phyloP scores from a whole-genome alignment of 1,140 invertebrate genomes.

The Panagrolaimus sp. region DNA sequence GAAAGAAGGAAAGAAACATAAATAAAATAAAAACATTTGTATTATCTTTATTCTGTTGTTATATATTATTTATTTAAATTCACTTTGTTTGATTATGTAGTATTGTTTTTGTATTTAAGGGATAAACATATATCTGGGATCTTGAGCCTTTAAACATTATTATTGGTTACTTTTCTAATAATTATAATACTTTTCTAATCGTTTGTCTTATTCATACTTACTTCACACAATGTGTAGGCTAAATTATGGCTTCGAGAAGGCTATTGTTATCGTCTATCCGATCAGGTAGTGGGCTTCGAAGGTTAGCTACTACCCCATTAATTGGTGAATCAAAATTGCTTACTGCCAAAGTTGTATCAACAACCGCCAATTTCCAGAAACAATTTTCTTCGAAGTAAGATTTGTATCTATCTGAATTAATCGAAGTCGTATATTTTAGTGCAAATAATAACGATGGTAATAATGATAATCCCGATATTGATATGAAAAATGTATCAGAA shows the following conservation, averaged over 20 bases:
- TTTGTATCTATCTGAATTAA: neutral
- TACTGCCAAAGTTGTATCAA: neutral
- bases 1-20: constrained; percentile 11
- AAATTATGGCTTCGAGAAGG: constrained; percentile 1
- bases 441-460: neutral
- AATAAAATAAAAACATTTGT: no score
- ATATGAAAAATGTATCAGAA: constrained; percentile 16
- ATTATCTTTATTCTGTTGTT: neutral
- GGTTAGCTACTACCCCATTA: neutral
- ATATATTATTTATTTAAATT: neutral
- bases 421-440: neutral
- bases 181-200: neutral
- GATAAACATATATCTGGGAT: neutral
- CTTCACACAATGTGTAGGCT: no score
- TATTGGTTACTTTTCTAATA: neutral
- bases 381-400: constrained; percentile 6
- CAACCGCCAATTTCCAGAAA: neutral
- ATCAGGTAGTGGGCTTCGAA: neutral
- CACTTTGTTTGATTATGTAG: neutral
- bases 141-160: neutral
- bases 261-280: neutral
- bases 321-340: neutral
- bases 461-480: neutral
- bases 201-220: neutral
- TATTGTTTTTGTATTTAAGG: neutral